Evolutionary conservation across 2,113 vertebrate species (phyloP), one percentile per base, ranked within the genome.

Genomic region (Laterallus jamaicensis): DNA sequence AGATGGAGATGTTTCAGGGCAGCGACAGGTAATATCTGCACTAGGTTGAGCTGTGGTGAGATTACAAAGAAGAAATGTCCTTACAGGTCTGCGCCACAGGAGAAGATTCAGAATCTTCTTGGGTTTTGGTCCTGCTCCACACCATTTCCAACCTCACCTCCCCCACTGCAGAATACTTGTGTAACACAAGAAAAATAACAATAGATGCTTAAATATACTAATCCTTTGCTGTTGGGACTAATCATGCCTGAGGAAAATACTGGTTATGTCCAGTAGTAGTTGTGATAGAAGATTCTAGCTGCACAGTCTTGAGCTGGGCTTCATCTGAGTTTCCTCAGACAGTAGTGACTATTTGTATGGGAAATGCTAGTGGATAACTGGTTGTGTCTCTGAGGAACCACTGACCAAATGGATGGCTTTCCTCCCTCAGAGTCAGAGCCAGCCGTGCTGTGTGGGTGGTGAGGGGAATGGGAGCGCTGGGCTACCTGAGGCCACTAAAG

Each of bases 361-460:
- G 28, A 39, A 52, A 44, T n/a, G 32, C 49, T 52, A 19, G 2
- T 2, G 28, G 40, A 50, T 62, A 62, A 11, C 31, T 15, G 20
- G 77, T 10, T 2, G 0, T 1, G 9, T 24, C 35, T 20, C 28
- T 6, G 18, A 12, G 32, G 10, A 49, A 10, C 12, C 31, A 35
- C 49, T 70, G 70, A 16, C 18, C 31, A 7, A 21, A 40, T 0
- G 26, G 25, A 4, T 26, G 54, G 5, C 49, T 40, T 49, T 17
- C 20, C 35, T 56, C 14, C 28, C 18, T 17, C 54, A 14, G 22
- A 15, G 21, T 22, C 25, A 1, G 8, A 42, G 39, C 16, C 42
- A 32, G 40, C 11, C 1, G 6, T 8, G 52, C 13, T 14, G 60
- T 2, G 1, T 21, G 44, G 55, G 55, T 3, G 2, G 54, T 6